These are phyloP conservation scores for Acronicta aceris DNA, from an alignment of 2,888 invertebrate genomes.

Conservation along the genomic window DNA sequence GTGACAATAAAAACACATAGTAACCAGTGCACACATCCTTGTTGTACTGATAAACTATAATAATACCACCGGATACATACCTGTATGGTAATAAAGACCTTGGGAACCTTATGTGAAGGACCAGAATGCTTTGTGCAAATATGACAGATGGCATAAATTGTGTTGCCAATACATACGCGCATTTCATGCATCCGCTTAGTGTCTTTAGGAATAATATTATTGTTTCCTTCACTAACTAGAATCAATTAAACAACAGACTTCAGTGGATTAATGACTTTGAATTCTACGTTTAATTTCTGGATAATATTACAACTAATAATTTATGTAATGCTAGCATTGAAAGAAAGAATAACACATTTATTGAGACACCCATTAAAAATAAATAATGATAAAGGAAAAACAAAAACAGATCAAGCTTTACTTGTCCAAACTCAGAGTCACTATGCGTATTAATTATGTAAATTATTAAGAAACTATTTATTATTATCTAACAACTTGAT, in stretches of 20 bases:
- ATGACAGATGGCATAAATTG: slow-evolving; percentile 23
- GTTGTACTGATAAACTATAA: slow-evolving; percentile 59
- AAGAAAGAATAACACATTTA: too few relatives aligned
- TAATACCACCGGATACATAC: slow-evolving; percentile 23
- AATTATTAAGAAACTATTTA: too few relatives aligned
- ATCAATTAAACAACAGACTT: slow-evolving; percentile 13
- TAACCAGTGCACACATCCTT: slow-evolving; percentile 74
- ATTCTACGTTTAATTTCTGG: neutral
- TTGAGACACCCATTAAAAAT: too few relatives aligned
- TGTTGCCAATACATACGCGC: slow-evolving; percentile 37
- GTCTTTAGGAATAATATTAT: slow-evolving; percentile 55
- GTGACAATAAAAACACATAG: slow-evolving; percentile 66
- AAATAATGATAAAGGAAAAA: neutral
- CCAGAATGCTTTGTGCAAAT: slow-evolving; percentile 36
- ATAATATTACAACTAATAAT: too few relatives aligned
- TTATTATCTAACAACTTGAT: too few relatives aligned
- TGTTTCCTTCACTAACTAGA: slow-evolving; percentile 29
- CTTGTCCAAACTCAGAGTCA: too few relatives aligned
- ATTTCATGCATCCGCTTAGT: slow-evolving; percentile 62
- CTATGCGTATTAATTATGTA: too few relatives aligned
- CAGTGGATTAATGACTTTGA: neutral
- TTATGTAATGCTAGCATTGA: too few relatives aligned
- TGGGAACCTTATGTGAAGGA: slow-evolving; percentile 24
- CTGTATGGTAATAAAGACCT: slow-evolving; percentile 34
- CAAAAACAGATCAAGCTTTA: neutral